These are phyloP conservation scores for Brachionus calyciflorus DNA, from an alignment of 1,140 invertebrate genomes.

Conservation along the genomic window DNA sequence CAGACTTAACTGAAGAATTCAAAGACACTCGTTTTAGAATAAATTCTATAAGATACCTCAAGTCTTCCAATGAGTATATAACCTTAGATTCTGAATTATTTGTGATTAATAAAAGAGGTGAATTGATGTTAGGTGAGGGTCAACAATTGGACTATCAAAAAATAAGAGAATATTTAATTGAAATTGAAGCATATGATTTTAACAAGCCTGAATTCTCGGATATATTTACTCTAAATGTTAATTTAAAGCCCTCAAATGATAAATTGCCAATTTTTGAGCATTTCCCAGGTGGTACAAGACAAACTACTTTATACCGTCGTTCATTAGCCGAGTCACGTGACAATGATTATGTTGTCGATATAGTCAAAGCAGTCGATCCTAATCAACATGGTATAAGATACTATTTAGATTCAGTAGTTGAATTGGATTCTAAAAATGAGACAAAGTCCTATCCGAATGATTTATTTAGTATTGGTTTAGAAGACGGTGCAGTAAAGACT, in stretches of 20 bases:
- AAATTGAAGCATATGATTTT: slow-evolving; percentile 7
- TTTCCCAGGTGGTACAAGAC: neutral
- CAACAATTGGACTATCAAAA: slow-evolving; percentile 1
- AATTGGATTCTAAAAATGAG: neutral
- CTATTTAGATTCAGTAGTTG: slow-evolving; percentile 10
- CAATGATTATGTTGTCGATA: slow-evolving; percentile 30
- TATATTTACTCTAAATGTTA: neutral
- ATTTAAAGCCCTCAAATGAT: slow-evolving; percentile 30
- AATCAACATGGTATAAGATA: slow-evolving; percentile 35
- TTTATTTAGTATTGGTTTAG: slow-evolving; percentile 11
- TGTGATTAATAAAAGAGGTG: neutral
- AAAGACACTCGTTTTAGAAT: neutral
- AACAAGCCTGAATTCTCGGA: neutral
- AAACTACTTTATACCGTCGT: neutral
- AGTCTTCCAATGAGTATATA: neutral
- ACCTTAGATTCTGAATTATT: neutral
- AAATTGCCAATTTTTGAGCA: slow-evolving; percentile 37
- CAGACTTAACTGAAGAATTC: neutral
- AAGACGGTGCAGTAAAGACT: slow-evolving; percentile 31
- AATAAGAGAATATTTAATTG: slow-evolving; percentile 21
- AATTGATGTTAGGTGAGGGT: neutral
- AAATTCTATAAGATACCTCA: neutral
- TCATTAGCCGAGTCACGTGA: slow-evolving; percentile 4
- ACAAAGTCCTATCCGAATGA: slow-evolving; percentile 8
- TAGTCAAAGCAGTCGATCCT: slow-evolving; percentile 32